Percentiles rank a stretch among this genome's conserved stretches.
These are phyloP conservation scores for Physella acuta DNA, from an alignment of 1,140 invertebrate species.

Conservation along the genomic window DNA sequence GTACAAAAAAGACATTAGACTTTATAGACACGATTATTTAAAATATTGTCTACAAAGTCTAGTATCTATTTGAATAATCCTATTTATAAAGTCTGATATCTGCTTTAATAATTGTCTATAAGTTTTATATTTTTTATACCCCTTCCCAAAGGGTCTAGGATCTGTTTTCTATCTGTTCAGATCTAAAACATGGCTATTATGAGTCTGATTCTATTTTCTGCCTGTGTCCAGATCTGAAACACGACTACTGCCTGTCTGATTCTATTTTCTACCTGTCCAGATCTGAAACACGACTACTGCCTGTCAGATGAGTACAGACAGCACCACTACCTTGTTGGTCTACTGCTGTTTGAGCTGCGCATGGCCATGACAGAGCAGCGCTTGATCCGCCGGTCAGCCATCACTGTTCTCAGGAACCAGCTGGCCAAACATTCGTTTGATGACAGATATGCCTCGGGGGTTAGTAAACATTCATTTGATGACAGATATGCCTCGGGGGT, in stretches of 20 bases:
- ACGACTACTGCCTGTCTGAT: too few species aligned
- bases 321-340: conserved; percentile 85
- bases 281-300: conserved; percentile 64
- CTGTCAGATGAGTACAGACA: conserved; percentile 80
- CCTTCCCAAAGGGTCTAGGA: too few species aligned
- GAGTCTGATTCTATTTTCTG: background rate
- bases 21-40: too few species aligned
- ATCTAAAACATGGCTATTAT: too few species aligned
- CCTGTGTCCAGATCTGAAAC: conserved; percentile 51
- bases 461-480: conserved; percentile 36
- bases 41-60: too few species aligned
- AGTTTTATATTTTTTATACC: too few species aligned
- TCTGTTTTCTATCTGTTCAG: too few species aligned
- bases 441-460: conserved; percentile 74
- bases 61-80: too few species aligned
- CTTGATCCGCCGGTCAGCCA: conserved; percentile 78
- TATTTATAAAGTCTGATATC: too few species aligned
- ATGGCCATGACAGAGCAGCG: conserved; percentile 79
- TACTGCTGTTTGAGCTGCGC: conserved; percentile 73
- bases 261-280: conserved; percentile 35
- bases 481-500: too few species aligned
- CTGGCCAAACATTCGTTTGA: conserved; percentile 93
- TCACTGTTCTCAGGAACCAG: conserved; percentile 79
- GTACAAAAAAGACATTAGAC: too few species aligned
- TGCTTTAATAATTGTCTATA: too few species aligned